phyloP scores from a whole-genome alignment of 2,797 vertebrate species.

The Todus mexicanus region DNA sequence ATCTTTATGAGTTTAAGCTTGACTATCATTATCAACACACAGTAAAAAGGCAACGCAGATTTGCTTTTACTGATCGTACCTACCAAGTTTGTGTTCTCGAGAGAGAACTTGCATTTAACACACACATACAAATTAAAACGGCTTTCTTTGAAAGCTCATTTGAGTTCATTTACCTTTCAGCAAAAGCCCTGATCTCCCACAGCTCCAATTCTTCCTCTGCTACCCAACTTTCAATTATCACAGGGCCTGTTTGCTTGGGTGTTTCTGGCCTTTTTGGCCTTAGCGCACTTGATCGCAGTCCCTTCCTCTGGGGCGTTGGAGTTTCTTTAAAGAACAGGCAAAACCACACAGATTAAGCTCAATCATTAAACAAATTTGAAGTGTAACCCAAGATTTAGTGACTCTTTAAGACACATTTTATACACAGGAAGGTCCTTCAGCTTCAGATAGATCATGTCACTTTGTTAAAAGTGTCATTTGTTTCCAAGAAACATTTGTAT shows the following conservation, averaged over 20 bases:
- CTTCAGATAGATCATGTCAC: background rate
- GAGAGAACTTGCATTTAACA: background rate
- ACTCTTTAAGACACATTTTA: background rate
- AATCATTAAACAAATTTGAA: background rate
- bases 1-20: background rate
- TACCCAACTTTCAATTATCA: constrained; percentile 96
- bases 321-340: constrained; percentile 82
- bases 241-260: constrained; percentile 93
- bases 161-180: constrained; percentile 85
- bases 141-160: background rate
- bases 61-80: background rate
- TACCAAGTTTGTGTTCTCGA: background rate
- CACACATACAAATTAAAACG: background rate
- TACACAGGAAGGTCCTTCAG: background rate
- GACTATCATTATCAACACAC: background rate
- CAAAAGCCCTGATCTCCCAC: constrained; percentile 98
- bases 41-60: background rate
- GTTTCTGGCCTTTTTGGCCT: constrained; percentile 95
- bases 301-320: constrained; percentile 96
- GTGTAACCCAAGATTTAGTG: background rate
- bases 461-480: background rate
- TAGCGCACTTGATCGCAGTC: constrained; percentile 94
- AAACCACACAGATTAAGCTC: constrained; percentile 20
- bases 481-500: background rate
- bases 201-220: constrained; percentile 96